phyloP scores from a whole-genome alignment of 2,888 invertebrate species.

The Rhamnusium bicolor region DNA sequence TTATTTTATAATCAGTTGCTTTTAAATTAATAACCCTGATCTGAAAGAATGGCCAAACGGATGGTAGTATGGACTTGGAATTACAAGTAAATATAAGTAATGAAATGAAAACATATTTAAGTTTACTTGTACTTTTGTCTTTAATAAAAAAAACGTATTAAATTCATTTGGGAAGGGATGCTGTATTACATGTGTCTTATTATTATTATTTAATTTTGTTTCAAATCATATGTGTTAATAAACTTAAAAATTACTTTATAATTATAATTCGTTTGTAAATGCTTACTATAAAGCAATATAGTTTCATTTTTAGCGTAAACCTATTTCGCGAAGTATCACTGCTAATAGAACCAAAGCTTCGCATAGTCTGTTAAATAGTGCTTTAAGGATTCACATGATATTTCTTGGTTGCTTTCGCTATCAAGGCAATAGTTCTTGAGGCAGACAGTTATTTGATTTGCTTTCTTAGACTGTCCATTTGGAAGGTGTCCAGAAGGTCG shows the following conservation, averaged over 20 bases:
- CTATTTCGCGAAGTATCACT: not conserved
- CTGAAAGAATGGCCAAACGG: too few relatives aligned
- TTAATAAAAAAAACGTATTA: too few relatives aligned
- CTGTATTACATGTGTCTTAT: too few relatives aligned
- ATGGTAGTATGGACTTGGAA: too few relatives aligned
- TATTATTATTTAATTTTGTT: too few relatives aligned
- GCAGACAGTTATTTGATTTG: constrained; percentile 41
- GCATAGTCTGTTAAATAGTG: constrained; percentile 56
- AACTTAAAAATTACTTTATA: not conserved
- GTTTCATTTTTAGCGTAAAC: not conserved
- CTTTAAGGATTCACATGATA: constrained; percentile 59
- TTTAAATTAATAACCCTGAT: too few relatives aligned
- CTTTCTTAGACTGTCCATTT: constrained; percentile 75
- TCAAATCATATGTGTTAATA: not conserved
- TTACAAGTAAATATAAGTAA: too few relatives aligned
- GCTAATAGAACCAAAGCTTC: constrained; percentile 60
- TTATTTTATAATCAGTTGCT: too few relatives aligned
- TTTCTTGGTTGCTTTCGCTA: constrained; percentile 54
- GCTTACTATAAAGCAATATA: not conserved
- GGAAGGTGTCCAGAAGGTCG: constrained; percentile 73
- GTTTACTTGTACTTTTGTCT: too few relatives aligned
- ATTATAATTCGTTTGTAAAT: not conserved
- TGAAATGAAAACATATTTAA: too few relatives aligned
- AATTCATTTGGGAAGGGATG: too few relatives aligned
- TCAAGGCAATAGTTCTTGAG: constrained; percentile 50